Base-by-base conservation (phyloP, 1,140 invertebrate genomes). In the Ceratoteleas bidentatus region DNA sequence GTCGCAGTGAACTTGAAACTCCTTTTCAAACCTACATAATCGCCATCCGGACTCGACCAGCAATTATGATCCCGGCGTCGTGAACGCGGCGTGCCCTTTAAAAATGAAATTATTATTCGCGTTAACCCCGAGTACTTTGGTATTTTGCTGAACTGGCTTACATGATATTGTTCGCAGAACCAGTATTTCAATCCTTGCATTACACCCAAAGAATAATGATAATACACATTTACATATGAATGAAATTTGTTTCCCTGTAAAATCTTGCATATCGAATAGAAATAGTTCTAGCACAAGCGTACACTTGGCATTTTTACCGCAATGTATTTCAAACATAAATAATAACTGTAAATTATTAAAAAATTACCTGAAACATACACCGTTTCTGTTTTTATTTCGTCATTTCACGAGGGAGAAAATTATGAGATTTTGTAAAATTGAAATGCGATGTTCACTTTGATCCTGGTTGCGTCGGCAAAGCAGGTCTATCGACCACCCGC, bases 1-100 rank as follows among this genome's bases (percentile, higher is more conserved):
- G 40, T 66, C 34, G 32, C 24, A 45, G 13, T 68, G 73, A 68
- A 76, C 73, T 76, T 76, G 73, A 76, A 76, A 76, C 64, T 68
- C 61, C 49, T 75, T 68, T 40, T 40, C 11, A 8, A 40, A 11
- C 38, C 8, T 40, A 40, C 38, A 40, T 40, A 43, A 66, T 14
- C 32, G 16, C 32, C 53, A 4, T 24, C 13, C 33, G 3, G 33
- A 2, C n/a, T 50, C 16, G 8, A 13, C n/a, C 40, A 6, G 60
- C n/a, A 56, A 64, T 61, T 47, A 75, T 60, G 53, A 66, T 60
- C 54, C 11, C 45, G 33, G 38, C 14, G 34, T 0, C 0, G 38
- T 32, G 58, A 47, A 56, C 36, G n/a, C 34, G 64, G 56, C 38
- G 24, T 74, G 53, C 47, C 50, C 69, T 73, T 54, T 68, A 76